phyloP scores from a whole-genome alignment of 1,140 invertebrate genomes.

The Mylabris phalerata region DNA sequence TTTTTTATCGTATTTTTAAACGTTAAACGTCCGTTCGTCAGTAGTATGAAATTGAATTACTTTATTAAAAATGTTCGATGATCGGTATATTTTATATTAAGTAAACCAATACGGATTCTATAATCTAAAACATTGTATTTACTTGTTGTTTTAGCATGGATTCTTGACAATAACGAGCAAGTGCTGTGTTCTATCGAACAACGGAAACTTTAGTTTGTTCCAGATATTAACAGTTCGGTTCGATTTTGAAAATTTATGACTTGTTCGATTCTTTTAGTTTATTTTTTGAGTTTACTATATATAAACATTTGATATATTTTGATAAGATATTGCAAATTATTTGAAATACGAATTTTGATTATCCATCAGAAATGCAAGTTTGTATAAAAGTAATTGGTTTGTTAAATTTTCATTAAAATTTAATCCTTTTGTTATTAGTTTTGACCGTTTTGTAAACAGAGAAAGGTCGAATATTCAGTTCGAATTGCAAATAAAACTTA shows the following conservation, averaged over 20 bases:
- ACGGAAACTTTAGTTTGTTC: constrained; percentile 10
- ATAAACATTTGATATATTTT: neutral
- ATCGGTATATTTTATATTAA: neutral
- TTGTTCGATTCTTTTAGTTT: neutral
- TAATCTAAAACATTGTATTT: constrained; percentile 8
- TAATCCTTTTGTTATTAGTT: constrained; percentile 20
- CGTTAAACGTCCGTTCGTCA: constrained; percentile 1
- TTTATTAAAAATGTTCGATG: neutral
- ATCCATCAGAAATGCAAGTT: constrained; percentile 3
- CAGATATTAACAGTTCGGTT: constrained; percentile 4
- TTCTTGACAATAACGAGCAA: constrained; percentile 6
- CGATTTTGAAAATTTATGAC: too few species aligned
- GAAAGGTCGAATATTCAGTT: neutral
- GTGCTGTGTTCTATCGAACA: neutral
- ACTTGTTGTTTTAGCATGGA: constrained; percentile 1
- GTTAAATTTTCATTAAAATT: constrained; percentile 17
- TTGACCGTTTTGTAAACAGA: constrained; percentile 7
- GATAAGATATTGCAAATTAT: neutral
- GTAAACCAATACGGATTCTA: constrained; percentile 5
- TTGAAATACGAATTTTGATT: constrained; percentile 2
- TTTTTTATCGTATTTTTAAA: too few species aligned
- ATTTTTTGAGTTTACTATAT: constrained; percentile 9
- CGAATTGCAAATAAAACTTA: neutral
- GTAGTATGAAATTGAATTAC: constrained; percentile 2
- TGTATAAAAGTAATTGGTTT: constrained; percentile 9